Conservation (phyloP, 2,888 invertebrate genomes). For the Drosophila kuntzei region DNA sequence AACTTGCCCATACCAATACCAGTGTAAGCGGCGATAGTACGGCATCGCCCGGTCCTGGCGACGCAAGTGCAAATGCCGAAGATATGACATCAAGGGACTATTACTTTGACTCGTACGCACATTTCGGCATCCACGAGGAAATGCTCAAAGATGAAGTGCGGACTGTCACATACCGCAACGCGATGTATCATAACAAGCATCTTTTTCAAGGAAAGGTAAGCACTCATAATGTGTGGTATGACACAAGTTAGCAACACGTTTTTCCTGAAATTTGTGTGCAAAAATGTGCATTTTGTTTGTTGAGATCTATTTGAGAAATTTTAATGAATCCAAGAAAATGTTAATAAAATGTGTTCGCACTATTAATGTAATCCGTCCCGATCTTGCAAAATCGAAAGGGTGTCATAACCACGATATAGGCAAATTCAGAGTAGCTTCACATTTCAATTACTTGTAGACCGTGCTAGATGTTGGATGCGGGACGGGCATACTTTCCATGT, state of each 20-base stretch:
- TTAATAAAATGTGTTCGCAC: slow-evolving; percentile 4
- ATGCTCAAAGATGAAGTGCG: slow-evolving; percentile 99
- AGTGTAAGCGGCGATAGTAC: slow-evolving; percentile 37
- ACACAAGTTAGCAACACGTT: background rate
- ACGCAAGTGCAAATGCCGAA: slow-evolving; percentile 86
- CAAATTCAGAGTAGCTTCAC: background rate
- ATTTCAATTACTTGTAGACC: slow-evolving; percentile 84
- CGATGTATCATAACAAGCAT: slow-evolving; percentile 99
- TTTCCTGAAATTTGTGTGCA: background rate
- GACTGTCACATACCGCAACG: slow-evolving; percentile 98
- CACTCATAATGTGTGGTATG: background rate
- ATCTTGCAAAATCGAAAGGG: background rate
- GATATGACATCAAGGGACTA: slow-evolving; percentile 99
- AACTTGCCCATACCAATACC: slow-evolving; percentile 43
- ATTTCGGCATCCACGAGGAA: slow-evolving; percentile 99
- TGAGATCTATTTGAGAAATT: background rate
- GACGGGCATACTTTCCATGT: slow-evolving; percentile 99
- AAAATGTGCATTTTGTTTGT: background rate
- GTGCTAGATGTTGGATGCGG: slow-evolving; percentile 99
- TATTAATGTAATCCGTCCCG: background rate
- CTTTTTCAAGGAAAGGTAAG: slow-evolving; percentile 94
- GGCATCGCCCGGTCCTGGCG: slow-evolving; percentile 26
- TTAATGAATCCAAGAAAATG: background rate
- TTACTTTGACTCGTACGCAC: slow-evolving; percentile 99
- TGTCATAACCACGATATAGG: background rate